Evolutionary conservation across 2,888 invertebrate genomes (phyloP).

Genomic region (Nycteola revayana): DNA sequence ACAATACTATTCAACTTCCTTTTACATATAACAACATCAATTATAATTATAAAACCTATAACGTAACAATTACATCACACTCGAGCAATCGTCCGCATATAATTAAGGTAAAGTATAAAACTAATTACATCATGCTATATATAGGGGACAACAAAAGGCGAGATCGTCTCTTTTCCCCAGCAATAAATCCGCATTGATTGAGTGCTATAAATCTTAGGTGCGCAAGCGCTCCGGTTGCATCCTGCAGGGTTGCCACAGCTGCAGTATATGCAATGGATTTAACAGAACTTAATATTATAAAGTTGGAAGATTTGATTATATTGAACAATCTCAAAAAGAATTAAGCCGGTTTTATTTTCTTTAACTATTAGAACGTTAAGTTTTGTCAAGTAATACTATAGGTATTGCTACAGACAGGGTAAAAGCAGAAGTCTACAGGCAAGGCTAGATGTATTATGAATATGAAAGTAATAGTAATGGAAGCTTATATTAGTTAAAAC

Average conservation of each 20-base stretch:
- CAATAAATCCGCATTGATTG: conserved; percentile 82
- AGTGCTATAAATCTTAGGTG: conserved; percentile 73
- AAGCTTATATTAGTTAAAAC: too few species aligned
- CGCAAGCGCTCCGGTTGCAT: conserved; percentile 49
- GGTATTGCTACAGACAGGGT: too few species aligned
- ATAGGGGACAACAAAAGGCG: conserved; percentile 63
- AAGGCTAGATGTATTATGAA: too few species aligned
- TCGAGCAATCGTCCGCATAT: conserved; percentile 17
- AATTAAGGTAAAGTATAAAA: conserved; percentile 45
- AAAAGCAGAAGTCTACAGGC: too few species aligned
- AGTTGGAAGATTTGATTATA: too few species aligned
- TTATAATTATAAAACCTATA: conserved; percentile 4
- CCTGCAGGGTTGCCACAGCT: conserved; percentile 17
- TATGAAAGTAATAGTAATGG: too few species aligned
- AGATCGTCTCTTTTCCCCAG: conserved; percentile 64
- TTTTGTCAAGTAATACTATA: neutral
- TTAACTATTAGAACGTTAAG: neutral
- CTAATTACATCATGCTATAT: conserved; percentile 72
- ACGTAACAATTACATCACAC: conserved; percentile 22
- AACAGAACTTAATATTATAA: too few species aligned
- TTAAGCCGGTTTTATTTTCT: too few species aligned
- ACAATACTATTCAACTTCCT: too few species aligned
- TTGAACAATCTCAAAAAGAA: too few species aligned
- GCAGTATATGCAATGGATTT: too few species aligned
- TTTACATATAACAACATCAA: too few species aligned